Evolutionary conservation across 2,113 vertebrate species (phyloP), one percentile per base, ranked within the genome.

Genomic region (Phrynocephalus versicolor): DNA sequence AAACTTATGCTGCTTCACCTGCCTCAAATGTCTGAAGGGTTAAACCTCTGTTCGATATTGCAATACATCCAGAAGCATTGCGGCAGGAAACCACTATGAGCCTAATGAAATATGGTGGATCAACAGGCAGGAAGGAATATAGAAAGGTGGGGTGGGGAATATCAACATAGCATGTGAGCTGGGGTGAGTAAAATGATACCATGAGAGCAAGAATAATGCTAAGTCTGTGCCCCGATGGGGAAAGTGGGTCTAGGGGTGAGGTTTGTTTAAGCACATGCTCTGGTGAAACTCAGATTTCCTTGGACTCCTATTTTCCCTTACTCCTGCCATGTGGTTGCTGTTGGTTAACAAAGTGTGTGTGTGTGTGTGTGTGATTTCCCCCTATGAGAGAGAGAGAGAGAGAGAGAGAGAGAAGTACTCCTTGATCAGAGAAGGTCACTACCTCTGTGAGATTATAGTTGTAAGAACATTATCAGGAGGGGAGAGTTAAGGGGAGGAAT

Each of bases 381-480:
- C 78, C 35, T 77, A 58, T 25, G 45, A 51, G 45, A 51, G 45
- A 51, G 45, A 51, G 45, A 51, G 45, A 51, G 45, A 51, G 45
- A 51, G 45, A 51, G 45, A 51, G 45, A 51, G 45, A 51, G 45
- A 51, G 84, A 51, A 51, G n/a, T 6, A 57, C 13, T 23, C 37
- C 79, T 41, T 85, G 71, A 76, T 71, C 15, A 0, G 0, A 70
- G 78, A 85, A 72, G 91, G 91, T 91, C 91, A 89, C 81, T 70
- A 88, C 90, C 91, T 74, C 85, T 27, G 30, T 0, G 35, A 75
- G 70, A 90, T 84, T 89, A 89, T 89, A 90, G 87, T 69, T 4
- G 87, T 91, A 60, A 16, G 87, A 73, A 83, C 87, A 87, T 4
- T 10, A 10, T 21, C 4, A 18, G 12, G 37, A 2, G 82, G 4